Conservation (phyloP, 2,113 vertebrate species). For the Gallinago media region DNA sequence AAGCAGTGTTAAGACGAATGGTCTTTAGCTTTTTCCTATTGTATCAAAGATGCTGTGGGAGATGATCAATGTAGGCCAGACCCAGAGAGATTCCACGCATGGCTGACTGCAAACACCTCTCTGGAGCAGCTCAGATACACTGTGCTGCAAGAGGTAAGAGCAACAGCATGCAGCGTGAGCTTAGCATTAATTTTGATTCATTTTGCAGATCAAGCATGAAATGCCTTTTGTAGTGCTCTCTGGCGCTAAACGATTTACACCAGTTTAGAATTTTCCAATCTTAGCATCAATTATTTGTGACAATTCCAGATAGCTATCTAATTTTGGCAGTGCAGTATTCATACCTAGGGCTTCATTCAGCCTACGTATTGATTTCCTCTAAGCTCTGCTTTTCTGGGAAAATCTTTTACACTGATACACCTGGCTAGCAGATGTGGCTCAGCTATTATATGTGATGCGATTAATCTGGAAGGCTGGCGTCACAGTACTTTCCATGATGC, state of each 20-base stretch:
- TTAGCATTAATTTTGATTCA: constrained; percentile 63
- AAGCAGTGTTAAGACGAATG: not conserved
- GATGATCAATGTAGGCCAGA: constrained; percentile 8
- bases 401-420: constrained; percentile 23
- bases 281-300: constrained; percentile 47
- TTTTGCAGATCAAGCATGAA: constrained; percentile 63
- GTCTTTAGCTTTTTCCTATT: not conserved
- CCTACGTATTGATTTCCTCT: constrained; percentile 5
- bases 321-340: constrained; percentile 10
- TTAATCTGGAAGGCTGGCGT: constrained; percentile 57
- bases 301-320: constrained; percentile 14
- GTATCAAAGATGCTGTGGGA: not conserved
- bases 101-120: not conserved
- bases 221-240: constrained; percentile 38
- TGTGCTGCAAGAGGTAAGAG: constrained; percentile 15
- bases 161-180: not conserved
- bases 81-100: not conserved
- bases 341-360: not conserved
- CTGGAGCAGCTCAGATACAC: not conserved
- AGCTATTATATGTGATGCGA: constrained; percentile 41
- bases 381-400: not conserved
- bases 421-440: constrained; percentile 59
- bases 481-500: constrained; percentile 21
- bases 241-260: constrained; percentile 25
- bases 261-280: constrained; percentile 21